phyloP scores from a whole-genome alignment of 30 jellyfish, hydroid and myxozoan genomes.

The Aurelia coerulea region DNA sequence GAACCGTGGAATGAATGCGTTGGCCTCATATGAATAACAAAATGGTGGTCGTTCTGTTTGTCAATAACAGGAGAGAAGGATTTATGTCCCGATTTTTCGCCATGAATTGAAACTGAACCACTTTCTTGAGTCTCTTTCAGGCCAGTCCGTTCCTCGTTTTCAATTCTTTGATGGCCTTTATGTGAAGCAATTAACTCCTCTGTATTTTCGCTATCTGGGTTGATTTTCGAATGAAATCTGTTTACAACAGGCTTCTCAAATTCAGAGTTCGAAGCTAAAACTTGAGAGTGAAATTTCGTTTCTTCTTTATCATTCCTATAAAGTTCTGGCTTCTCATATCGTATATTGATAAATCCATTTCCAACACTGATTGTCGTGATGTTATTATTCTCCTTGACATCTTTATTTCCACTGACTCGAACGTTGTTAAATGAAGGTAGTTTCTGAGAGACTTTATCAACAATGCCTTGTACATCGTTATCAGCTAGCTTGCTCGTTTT shows the following conservation, averaged over 20 bases:
- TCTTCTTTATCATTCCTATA: not conserved
- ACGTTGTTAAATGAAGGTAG: not conserved
- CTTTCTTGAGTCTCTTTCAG: no score
- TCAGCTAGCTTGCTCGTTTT: no score
- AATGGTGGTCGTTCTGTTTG: constrained; percentile 48
- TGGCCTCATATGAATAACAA: constrained; percentile 49
- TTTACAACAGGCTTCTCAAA: no score
- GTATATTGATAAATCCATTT: constrained; percentile 50
- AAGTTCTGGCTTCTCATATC: constrained; percentile 30
- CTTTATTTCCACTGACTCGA: not conserved
- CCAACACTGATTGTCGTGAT: constrained; percentile 61
- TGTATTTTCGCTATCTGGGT: not conserved
- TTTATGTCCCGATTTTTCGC: not conserved
- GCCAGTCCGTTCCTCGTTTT: no score
- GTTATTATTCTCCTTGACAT: constrained; percentile 2
- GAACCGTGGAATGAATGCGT: constrained; percentile 22
- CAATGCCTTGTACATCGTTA: no score
- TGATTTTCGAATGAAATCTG: not conserved
- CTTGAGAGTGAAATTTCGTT: not conserved
- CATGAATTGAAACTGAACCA: no score
- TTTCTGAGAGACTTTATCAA: not conserved
- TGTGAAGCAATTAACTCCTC: no score
- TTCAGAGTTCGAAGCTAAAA: no score
- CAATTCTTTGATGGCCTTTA: no score
- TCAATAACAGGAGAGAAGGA: constrained; percentile 63